Percentiles rank a stretch among this genome's conserved stretches.
These are phyloP conservation scores for Fopius arisanus DNA, from an alignment of 1,140 invertebrate species.

Conservation along the genomic window DNA sequence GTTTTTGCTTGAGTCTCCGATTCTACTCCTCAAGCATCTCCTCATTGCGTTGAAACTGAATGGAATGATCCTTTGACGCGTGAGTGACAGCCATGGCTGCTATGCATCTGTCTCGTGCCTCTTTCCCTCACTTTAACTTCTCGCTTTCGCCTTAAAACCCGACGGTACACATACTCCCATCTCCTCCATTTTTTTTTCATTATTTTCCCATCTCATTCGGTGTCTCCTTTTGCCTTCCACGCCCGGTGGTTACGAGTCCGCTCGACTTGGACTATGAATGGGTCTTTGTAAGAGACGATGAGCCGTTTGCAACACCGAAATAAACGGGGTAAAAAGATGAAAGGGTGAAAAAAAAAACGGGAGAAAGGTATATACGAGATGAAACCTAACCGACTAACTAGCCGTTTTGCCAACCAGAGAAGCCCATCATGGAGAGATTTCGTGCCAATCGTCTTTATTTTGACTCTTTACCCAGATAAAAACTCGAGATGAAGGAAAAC, in stretches of 20 bases:
- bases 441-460: slow-evolving; percentile 4
- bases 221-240: slow-evolving; percentile 11
- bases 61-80: slow-evolving; percentile 51
- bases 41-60: slow-evolving; percentile 20
- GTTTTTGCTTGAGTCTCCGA: neutral
- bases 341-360: neutral
- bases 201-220: slow-evolving; percentile 3
- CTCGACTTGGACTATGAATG: slow-evolving; percentile 42
- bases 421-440: slow-evolving; percentile 38
- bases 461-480: too few species aligned
- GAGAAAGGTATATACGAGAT: slow-evolving; percentile 18
- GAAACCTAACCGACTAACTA: slow-evolving; percentile 34
- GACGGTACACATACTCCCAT: slow-evolving; percentile 31
- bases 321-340: slow-evolving; percentile 38
- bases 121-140: slow-evolving; percentile 39
- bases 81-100: slow-evolving; percentile 53
- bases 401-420: slow-evolving; percentile 28
- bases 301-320: slow-evolving; percentile 39
- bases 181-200: slow-evolving; percentile 21
- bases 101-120: slow-evolving; percentile 47
- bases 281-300: slow-evolving; percentile 41
- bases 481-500: too few species aligned
- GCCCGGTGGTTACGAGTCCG: slow-evolving; percentile 33
- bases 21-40: slow-evolving; percentile 1
- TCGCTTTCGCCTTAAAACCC: slow-evolving; percentile 41